phyloP scores from a whole-genome alignment of 2,797 vertebrate species.

The Centroberyx gerrardi region DNA sequence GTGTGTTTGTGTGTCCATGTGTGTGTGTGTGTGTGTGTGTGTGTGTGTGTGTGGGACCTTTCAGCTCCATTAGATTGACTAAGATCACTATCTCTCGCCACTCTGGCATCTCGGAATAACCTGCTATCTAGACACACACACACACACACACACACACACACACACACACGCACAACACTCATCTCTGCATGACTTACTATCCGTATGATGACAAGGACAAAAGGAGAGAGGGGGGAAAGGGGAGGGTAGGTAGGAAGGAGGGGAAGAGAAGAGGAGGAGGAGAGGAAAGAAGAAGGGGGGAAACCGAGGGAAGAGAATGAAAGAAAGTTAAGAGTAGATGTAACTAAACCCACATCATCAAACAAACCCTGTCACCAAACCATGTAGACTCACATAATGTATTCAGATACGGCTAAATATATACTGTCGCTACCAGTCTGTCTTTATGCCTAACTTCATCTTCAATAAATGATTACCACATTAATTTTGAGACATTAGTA shows the following conservation, averaged over 20 bases:
- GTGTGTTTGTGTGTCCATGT: constrained; percentile 15
- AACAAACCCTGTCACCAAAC: too few species aligned
- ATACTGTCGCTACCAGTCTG: too few species aligned
- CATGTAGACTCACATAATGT: too few species aligned
- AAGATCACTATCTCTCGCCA: constrained; percentile 72
- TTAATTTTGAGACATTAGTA: too few species aligned
- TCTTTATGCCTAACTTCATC: too few species aligned
- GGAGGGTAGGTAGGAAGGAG: background rate
- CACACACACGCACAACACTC: background rate
- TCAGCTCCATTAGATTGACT: constrained; percentile 75
- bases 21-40: constrained; percentile 16
- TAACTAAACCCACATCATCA: too few species aligned
- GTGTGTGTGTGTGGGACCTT: constrained; percentile 33
- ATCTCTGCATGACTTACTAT: constrained; percentile 37
- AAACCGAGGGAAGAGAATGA: background rate
- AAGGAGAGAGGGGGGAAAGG: constrained; percentile 21
- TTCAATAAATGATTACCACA: too few species aligned
- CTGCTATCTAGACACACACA: constrained; percentile 52
- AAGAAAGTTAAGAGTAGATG: too few species aligned
- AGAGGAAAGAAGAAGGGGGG: background rate
- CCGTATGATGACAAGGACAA: constrained; percentile 66
- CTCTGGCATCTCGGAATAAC: constrained; percentile 66
- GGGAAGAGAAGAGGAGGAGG: background rate
- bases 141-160: constrained; percentile 28
- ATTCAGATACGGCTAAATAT: too few species aligned